These are phyloP conservation scores for Pollenia griseotomentosa DNA, from an alignment of 2,888 invertebrate genomes.

Conservation along the genomic window DNA sequence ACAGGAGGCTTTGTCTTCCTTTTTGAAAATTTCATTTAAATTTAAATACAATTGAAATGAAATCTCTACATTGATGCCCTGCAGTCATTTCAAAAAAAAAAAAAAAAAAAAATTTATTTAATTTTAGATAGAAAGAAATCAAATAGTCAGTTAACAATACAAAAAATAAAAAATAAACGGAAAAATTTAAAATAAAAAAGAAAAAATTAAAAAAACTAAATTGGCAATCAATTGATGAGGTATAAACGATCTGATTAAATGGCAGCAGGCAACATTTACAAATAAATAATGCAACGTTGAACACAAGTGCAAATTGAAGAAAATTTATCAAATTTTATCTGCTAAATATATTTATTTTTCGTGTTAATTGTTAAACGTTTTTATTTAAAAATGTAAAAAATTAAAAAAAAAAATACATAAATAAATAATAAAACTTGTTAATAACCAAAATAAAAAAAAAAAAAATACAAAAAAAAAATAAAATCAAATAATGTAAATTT, in stretches of 20 bases:
- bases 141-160: conserved; percentile 43
- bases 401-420: conserved; percentile 21
- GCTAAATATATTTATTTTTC: conserved; percentile 55
- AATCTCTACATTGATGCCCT: conserved; percentile 57
- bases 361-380: conserved; percentile 73
- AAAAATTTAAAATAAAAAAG: conserved; percentile 3
- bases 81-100: conserved; percentile 39
- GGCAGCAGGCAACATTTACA: conserved; percentile 65
- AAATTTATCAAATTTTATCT: conserved; percentile 55
- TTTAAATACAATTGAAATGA: conserved; percentile 50
- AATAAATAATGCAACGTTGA: conserved; percentile 72
- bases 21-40: conserved; percentile 33
- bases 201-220: conserved; percentile 5
- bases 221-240: conserved; percentile 70
- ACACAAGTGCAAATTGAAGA: conserved; percentile 69
- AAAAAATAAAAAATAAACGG: background rate
- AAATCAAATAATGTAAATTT: conserved; percentile 63
- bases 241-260: conserved; percentile 72
- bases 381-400: conserved; percentile 13
- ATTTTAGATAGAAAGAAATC: conserved; percentile 65
- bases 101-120: conserved; percentile 17
- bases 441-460: conserved; percentile 44
- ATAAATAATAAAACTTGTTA: conserved; percentile 52
- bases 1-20: conserved; percentile 32
- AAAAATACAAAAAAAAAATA: background rate